A percentile compares a stretch with the other conserved stretches of the same genome.
These are phyloP conservation scores for Mirounga angustirostris DNA, from an alignment of 2,113 vertebrate species.

Conservation along the genomic window DNA sequence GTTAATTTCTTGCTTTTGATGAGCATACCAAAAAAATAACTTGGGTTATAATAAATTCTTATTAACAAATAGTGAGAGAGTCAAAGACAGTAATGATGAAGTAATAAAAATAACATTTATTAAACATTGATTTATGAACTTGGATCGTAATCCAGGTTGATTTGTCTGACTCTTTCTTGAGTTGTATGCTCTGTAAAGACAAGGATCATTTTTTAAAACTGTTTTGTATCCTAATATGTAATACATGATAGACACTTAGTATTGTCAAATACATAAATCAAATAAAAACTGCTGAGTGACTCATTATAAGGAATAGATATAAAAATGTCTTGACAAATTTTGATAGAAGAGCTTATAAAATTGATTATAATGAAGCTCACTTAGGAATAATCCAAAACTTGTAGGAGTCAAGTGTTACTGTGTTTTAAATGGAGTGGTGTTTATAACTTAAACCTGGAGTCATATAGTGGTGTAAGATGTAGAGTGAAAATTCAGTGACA, in stretches of 20 bases:
- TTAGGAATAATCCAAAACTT: neutral
- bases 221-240: neutral
- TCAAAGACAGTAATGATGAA: neutral
- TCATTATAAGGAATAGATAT: neutral
- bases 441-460: neutral
- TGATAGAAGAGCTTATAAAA: neutral
- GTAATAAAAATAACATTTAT: neutral
- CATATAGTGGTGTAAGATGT: rapidly evolving
- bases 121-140: neutral
- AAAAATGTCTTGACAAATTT: neutral
- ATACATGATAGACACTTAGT: neutral
- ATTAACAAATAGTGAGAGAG: neutral
- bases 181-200: neutral
- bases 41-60: neutral
- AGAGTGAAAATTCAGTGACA: neutral
- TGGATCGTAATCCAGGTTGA: neutral
- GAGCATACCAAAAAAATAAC: neutral
- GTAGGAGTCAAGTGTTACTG: neutral
- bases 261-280: neutral
- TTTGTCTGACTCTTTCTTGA: neutral
- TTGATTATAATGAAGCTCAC: neutral
- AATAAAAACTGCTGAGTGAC: neutral
- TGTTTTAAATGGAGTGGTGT: neutral
- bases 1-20: neutral
- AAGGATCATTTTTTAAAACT: neutral